Evolutionary conservation across 92 coral and sea anemone genomes (phyloP).

Genomic region (Porites rus): DNA sequence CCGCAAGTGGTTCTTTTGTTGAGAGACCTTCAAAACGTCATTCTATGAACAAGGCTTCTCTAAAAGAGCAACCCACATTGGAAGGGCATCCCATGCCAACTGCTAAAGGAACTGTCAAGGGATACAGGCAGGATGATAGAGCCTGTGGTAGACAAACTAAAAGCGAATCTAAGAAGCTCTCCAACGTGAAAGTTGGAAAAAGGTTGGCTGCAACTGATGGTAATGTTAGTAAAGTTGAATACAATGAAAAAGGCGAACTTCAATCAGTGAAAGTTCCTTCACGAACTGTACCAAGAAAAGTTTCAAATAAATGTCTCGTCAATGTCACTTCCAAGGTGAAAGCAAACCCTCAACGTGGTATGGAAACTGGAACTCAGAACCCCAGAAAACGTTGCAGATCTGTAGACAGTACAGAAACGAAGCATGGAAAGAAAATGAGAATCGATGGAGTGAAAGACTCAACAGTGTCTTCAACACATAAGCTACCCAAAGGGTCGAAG

Average conservation of each 20-base stretch:
- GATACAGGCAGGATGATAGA: neutral
- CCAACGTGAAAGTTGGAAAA: neutral
- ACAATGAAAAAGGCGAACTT: neutral
- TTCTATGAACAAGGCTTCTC: neutral
- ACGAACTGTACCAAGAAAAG: slow-evolving; percentile 16
- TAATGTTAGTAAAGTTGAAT: neutral
- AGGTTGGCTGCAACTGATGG: neutral
- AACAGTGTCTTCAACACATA: neutral
- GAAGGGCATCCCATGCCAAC: neutral
- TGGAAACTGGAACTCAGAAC: neutral
- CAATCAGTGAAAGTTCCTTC: neutral
- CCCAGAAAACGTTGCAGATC: slow-evolving; percentile 32
- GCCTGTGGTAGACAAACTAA: neutral
- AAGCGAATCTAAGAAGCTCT: neutral
- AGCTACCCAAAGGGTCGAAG: neutral
- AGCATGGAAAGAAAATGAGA: slow-evolving; percentile 12
- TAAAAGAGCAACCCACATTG: neutral
- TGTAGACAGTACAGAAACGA: neutral
- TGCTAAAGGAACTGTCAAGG: neutral
- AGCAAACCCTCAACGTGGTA: neutral
- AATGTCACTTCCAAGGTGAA: neutral
- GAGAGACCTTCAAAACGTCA: neutral
- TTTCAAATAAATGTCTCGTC: neutral
- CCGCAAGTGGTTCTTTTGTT: neutral
- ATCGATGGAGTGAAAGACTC: neutral